These are phyloP conservation scores for Propithecus coquereli DNA, from an alignment of 2,113 vertebrate genomes.

Conservation along the genomic window DNA sequence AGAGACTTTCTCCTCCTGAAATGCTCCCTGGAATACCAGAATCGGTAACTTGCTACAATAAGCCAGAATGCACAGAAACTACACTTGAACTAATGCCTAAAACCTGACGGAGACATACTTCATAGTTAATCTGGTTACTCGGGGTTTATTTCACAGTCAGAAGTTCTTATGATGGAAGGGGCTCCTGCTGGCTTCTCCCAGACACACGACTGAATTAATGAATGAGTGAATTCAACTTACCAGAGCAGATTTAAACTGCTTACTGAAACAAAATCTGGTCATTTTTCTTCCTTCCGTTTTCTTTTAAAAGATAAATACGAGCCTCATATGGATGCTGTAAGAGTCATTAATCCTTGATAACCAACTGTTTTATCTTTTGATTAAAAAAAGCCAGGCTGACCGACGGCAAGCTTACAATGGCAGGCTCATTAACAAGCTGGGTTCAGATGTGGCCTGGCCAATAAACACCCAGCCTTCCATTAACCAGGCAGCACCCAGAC, in stretches of 20 bases:
- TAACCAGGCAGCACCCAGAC: constrained; percentile 3
- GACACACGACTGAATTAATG: constrained; percentile 82
- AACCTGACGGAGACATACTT: constrained; percentile 80
- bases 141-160: constrained; percentile 85
- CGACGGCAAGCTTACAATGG: constrained; percentile 8
- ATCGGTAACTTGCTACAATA: constrained; percentile 52
- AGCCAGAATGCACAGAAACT: constrained; percentile 48
- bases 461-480: constrained; percentile 47
- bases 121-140: constrained; percentile 83
- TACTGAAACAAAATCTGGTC: constrained; percentile 83
- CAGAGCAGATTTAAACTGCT: constrained; percentile 84
- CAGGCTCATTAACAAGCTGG: constrained; percentile 60
- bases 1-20: constrained; percentile 14
- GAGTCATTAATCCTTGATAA: constrained; percentile 78
- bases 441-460: constrained; percentile 65
- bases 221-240: constrained; percentile 82
- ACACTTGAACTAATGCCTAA: constrained; percentile 77
- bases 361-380: constrained; percentile 64
- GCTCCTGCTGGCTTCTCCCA: constrained; percentile 81
- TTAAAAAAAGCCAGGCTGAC: constrained; percentile 46
- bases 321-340: constrained; percentile 63
- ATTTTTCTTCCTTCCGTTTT: constrained; percentile 77
- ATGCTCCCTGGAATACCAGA: constrained; percentile 53
- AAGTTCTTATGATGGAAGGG: constrained; percentile 81
- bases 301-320: constrained; percentile 75